Evolutionary conservation across 2,797 vertebrate species (phyloP).

Genomic region (Lateolabrax maculatus): DNA sequence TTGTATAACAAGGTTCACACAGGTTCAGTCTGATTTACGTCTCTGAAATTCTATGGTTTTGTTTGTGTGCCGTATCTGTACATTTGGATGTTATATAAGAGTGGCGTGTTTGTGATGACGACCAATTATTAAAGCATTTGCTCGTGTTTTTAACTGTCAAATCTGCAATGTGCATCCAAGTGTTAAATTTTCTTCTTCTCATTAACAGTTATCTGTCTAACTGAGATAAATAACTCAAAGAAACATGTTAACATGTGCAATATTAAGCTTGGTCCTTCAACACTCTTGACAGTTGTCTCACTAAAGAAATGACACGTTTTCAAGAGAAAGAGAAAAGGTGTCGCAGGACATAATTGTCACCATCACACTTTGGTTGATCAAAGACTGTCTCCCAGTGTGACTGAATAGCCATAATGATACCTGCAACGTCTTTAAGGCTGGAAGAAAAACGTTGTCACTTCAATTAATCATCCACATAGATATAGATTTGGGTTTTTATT

Average conservation of each 20-base stretch:
- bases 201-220: constrained; percentile 36
- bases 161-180: not conserved
- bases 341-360: constrained; percentile 35
- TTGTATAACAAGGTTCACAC: not conserved
- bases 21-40: constrained; percentile 26
- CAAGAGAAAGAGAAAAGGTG: constrained; percentile 15
- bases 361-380: constrained; percentile 35
- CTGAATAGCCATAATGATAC: constrained; percentile 13
- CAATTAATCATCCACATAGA: constrained; percentile 24
- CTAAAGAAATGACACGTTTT: constrained; percentile 21
- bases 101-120: not conserved
- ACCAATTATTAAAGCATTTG: constrained; percentile 28
- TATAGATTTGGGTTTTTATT: constrained; percentile 9
- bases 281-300: constrained; percentile 32
- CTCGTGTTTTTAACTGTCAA: constrained; percentile 33
- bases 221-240: constrained; percentile 25
- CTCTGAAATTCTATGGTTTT: not conserved
- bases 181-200: constrained; percentile 28
- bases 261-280: not conserved
- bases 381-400: constrained; percentile 31
- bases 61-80: not conserved
- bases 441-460: constrained; percentile 13
- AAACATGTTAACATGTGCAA: constrained; percentile 11
- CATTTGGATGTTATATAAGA: not conserved
- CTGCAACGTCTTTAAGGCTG: not conserved